Evolutionary conservation across 2,113 vertebrate species (phyloP).

Genomic region (Petaurus breviceps): DNA sequence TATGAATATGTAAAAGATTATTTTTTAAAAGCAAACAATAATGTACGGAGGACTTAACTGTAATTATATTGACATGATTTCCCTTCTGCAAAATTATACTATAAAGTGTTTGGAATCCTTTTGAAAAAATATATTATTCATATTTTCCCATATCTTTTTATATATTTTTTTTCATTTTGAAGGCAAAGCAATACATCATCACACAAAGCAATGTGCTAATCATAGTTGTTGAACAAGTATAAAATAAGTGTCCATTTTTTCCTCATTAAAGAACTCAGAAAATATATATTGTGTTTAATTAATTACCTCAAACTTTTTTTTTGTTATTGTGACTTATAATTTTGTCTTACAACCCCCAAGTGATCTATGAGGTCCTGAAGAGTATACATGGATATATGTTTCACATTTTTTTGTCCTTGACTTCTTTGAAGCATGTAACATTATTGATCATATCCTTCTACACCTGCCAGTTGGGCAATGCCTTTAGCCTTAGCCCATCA

Average conservation of each 20-base stretch:
- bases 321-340: background rate
- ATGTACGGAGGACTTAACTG: conserved; percentile 49
- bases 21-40: conserved; percentile 61
- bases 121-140: conserved; percentile 39
- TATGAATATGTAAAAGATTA: conserved; percentile 66
- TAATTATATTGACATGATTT: conserved; percentile 57
- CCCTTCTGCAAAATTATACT: conserved; percentile 47
- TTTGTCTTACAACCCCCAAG: background rate
- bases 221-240: conserved; percentile 49
- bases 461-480: background rate
- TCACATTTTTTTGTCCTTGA: background rate
- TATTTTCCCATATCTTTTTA: conserved; percentile 56
- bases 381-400: background rate
- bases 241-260: conserved; percentile 49
- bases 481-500: background rate
- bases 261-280: conserved; percentile 35
- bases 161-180: conserved; percentile 50
- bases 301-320: background rate
- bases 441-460: background rate
- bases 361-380: background rate
- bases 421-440: background rate
- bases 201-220: background rate
- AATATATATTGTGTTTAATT: conserved; percentile 18
- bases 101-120: conserved; percentile 53
- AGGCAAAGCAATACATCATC: conserved; percentile 35